A percentile compares a stretch with the other conserved stretches of the same genome.
phyloP scores from a whole-genome alignment of 1,140 invertebrate species.

The Copidosoma floridanum region DNA sequence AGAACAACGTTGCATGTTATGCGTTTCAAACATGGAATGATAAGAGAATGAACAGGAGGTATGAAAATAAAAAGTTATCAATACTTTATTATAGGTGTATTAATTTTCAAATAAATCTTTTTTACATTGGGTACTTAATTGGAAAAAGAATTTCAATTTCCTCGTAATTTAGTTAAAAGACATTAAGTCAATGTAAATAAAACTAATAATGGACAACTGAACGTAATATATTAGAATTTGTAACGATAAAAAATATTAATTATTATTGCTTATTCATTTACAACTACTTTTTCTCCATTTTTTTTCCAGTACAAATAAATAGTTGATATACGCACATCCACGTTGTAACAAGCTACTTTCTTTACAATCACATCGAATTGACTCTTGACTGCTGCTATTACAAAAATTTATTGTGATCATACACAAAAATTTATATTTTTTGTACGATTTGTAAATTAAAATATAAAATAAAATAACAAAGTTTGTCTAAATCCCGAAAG shows the following conservation, averaged over 20 bases:
- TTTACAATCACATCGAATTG: slow-evolving; percentile 2
- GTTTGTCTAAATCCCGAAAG: background rate
- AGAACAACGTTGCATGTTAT: background rate
- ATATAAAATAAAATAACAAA: background rate
- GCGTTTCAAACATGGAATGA: slow-evolving; percentile 15
- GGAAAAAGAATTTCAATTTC: background rate
- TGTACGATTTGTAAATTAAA: slow-evolving; percentile 9
- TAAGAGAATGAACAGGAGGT: slow-evolving; percentile 5
- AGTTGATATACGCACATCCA: slow-evolving; percentile 3
- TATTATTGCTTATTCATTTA: no score
- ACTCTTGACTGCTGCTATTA: background rate
- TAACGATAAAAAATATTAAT: no score
- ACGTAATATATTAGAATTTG: no score
- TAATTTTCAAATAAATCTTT: background rate
- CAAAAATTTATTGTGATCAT: slow-evolving; percentile 14
- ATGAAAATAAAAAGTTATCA: background rate
- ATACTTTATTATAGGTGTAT: no score
- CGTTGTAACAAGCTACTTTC: background rate
- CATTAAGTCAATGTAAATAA: no score
- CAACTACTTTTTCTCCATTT: background rate
- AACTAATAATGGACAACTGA: no score
- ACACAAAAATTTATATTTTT: no score
- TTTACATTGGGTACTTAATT: background rate
- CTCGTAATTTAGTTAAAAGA: no score
- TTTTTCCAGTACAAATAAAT: slow-evolving; percentile 14